These are phyloP conservation scores for Drosophila orena DNA, from an alignment of 1,140 invertebrate genomes.

Conservation along the genomic window DNA sequence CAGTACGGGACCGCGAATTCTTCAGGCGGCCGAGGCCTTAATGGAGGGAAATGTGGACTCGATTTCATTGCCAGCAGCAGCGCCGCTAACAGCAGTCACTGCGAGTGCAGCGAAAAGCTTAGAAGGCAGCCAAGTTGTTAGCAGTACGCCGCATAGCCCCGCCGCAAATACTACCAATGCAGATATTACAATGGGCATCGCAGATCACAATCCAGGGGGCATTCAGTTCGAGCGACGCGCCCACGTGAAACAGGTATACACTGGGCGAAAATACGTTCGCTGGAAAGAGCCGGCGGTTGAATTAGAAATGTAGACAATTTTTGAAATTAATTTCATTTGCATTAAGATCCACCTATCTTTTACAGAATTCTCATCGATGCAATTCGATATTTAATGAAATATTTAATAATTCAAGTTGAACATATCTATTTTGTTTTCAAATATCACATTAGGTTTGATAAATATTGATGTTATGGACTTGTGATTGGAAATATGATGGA, in stretches of 20 bases:
- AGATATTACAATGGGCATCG: slow-evolving; percentile 54
- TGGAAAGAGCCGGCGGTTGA: slow-evolving; percentile 1
- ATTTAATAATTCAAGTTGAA: neutral
- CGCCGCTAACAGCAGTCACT: slow-evolving; percentile 15
- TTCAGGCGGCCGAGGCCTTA: slow-evolving; percentile 64
- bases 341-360: too few species aligned
- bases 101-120: neutral
- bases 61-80: slow-evolving; percentile 77
- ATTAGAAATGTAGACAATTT: neutral
- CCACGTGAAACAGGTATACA: slow-evolving; percentile 80
- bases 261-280: slow-evolving; percentile 30
- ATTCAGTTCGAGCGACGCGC: slow-evolving; percentile 79
- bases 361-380: too few species aligned
- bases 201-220: slow-evolving; percentile 78
- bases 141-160: neutral
- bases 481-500: too few species aligned
- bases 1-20: slow-evolving; percentile 43
- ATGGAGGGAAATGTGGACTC: slow-evolving; percentile 80
- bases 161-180: slow-evolving; percentile 2
- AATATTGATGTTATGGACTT: too few species aligned
- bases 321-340: too few species aligned
- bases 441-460: too few species aligned
- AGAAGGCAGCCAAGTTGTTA: neutral
- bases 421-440: too few species aligned
- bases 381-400: too few species aligned